Evolutionary conservation across 1,140 invertebrate species (phyloP).

Genomic region (Pseudomyrmex flavicornis): DNA sequence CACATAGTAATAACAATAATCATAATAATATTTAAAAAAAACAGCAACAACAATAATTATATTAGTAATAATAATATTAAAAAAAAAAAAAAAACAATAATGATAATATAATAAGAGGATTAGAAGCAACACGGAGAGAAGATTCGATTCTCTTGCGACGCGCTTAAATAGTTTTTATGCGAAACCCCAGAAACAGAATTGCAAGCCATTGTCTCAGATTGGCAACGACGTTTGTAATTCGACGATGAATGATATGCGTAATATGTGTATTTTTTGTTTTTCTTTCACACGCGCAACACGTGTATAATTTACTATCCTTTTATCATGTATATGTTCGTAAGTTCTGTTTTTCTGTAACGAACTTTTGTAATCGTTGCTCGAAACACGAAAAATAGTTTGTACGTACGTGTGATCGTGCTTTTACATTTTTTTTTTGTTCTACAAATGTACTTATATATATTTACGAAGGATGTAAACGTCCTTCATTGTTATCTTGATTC

Average conservation of each 20-base stretch:
- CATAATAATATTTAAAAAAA: slow-evolving; percentile 32
- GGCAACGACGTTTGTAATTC: slow-evolving; percentile 21
- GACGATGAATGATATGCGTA: slow-evolving; percentile 4
- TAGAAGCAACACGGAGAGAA: slow-evolving; percentile 38
- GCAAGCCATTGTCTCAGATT: slow-evolving; percentile 4
- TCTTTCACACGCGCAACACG: slow-evolving; percentile 3
- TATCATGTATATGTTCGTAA: background rate
- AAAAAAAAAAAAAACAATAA: slow-evolving; percentile 40
- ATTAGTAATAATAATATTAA: slow-evolving; percentile 15
- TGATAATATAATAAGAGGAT: slow-evolving; percentile 35
- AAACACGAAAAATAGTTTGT: slow-evolving; percentile 24
- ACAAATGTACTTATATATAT: background rate
- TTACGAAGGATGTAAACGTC: background rate
- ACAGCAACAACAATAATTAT: slow-evolving; percentile 24
- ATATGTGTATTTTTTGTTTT: background rate
- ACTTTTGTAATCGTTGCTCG: slow-evolving; percentile 59
- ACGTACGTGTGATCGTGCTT: background rate
- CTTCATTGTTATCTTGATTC: background rate
- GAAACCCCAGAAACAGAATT: slow-evolving; percentile 23
- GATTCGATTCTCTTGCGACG: slow-evolving; percentile 48
- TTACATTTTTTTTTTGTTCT: background rate
- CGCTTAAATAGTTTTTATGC: slow-evolving; percentile 42
- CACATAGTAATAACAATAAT: slow-evolving; percentile 21
- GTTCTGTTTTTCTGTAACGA: slow-evolving; percentile 1
- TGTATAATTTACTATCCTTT: slow-evolving; percentile 22